Conservation (phyloP, 2,888 invertebrate species). For the Hydropsyche betteni region DNA sequence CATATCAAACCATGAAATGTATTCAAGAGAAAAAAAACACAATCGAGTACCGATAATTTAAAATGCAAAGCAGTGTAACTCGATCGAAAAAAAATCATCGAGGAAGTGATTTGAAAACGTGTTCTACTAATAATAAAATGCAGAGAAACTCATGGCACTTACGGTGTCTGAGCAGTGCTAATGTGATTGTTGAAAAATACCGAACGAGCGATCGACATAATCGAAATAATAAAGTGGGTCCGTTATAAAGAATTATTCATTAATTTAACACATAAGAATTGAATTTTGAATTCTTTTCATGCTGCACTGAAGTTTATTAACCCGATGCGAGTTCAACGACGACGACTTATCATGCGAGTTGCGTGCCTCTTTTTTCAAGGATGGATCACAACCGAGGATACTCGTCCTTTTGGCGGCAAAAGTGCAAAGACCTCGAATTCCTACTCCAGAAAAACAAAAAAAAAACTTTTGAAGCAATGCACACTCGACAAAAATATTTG, state of each 20-base stretch:
- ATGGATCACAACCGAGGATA: background rate
- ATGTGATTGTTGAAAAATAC: slow-evolving; percentile 3
- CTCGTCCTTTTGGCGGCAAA: slow-evolving; percentile 1
- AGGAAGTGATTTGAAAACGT: slow-evolving; percentile 31
- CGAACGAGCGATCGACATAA: background rate
- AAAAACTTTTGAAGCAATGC: background rate
- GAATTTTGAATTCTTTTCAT: too few relatives aligned
- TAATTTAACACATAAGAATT: too few relatives aligned
- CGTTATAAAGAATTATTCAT: too few relatives aligned
- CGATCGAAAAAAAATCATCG: slow-evolving; percentile 16
- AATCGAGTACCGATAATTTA: slow-evolving; percentile 19
- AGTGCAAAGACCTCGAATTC: slow-evolving; percentile 11
- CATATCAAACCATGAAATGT: slow-evolving; percentile 1
- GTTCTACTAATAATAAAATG: slow-evolving; percentile 28
- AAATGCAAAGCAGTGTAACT: slow-evolving; percentile 24
- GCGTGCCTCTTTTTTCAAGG: slow-evolving; percentile 10
- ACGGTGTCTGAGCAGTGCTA: background rate
- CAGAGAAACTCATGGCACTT: slow-evolving; percentile 21
- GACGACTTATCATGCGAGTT: slow-evolving; percentile 16
- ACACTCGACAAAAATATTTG: background rate
- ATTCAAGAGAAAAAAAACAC: slow-evolving; percentile 8
- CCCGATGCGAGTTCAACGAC: slow-evolving; percentile 9
- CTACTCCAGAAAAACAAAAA: background rate
- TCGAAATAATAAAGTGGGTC: too few relatives aligned
- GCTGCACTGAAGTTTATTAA: slow-evolving; percentile 8